Base-by-base conservation (phyloP, 2,888 invertebrate species). In the Podotricha telesiphe region DNA sequence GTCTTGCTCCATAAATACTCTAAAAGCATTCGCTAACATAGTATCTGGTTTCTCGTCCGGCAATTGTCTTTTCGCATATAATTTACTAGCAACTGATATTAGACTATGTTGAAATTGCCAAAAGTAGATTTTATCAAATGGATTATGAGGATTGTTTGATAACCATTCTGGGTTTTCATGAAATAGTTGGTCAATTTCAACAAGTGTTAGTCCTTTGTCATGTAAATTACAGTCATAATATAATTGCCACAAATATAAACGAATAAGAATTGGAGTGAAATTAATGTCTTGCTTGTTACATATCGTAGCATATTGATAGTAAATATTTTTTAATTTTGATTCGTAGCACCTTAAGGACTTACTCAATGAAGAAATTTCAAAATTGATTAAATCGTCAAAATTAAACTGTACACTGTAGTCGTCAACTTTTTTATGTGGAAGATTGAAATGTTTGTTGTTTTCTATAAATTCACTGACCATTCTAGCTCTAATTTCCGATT, bases 31-130 rank as follows among this genome's bases (percentile, higher is more conserved):
- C n/a, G 94, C 91, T 59, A 94, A 76, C 74, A 93, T 91, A 40
- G 94, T 94, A 73, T 91, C 89, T 1, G 86, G 87, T 71, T 85
- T 87, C 13, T 78, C 79, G 2, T 82, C 83, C 7, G 87, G 85
- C 42, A 91, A 73, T 53, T 81, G 75, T 68, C 77, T 83, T 76
- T 87, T 87, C 1, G 88, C 84, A 75, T 94, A 94, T 20, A 94
- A 75, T 74, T 83, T 86, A 80, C 87, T 91, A 2, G 94, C 89
- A 34, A 94, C 85, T 48, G 93, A 87, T 70, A 95, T 84, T 13
- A 95, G 75, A 45, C 93, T 91, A 70, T 94, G 94, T 45, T 94
- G 68, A 81, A 94, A 95, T 80, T 95, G 95, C 94, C 94, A 95
- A 77, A 94, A 94, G 79, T 94, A 94, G 76, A 95, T 91, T 75